Evolutionary conservation across 35 echinoderm and acorn worm genomes (phyloP).

Genomic region (Apostichopus californicus): DNA sequence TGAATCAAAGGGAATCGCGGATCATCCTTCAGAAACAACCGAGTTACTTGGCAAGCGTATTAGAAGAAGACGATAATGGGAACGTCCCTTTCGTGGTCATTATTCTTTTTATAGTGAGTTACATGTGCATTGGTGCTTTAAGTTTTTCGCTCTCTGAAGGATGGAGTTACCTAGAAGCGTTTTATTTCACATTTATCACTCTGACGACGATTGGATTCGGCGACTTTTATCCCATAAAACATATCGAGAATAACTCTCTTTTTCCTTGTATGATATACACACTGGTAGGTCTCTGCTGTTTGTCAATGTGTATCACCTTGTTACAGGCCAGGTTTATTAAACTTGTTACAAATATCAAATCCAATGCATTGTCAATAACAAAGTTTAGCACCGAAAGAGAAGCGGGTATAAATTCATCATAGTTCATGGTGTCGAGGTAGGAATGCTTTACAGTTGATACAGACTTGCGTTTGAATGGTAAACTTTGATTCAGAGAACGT

Average conservation of each 20-base stretch:
- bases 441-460: too few species aligned
- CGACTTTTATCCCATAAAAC: conserved; percentile 31
- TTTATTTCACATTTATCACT: conserved; percentile 76
- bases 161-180: conserved; percentile 43
- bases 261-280: conserved; percentile 4
- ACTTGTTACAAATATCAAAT: conserved; percentile 1
- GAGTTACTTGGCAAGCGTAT: too few species aligned
- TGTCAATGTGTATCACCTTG: background rate
- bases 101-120: too few species aligned
- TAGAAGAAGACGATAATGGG: too few species aligned
- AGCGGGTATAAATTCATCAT: background rate
- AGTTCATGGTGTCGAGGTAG: too few species aligned
- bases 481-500: too few species aligned
- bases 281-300: background rate
- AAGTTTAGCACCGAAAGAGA: background rate
- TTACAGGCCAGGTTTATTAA: background rate
- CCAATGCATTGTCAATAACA: background rate
- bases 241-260: background rate
- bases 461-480: too few species aligned
- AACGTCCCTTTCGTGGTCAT: too few species aligned
- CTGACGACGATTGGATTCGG: conserved; percentile 73
- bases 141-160: too few species aligned
- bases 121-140: too few species aligned
- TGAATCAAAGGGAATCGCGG: background rate
- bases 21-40: background rate